Conservation (phyloP, 2,888 invertebrate genomes). For the Dicranocentrus wangi region DNA sequence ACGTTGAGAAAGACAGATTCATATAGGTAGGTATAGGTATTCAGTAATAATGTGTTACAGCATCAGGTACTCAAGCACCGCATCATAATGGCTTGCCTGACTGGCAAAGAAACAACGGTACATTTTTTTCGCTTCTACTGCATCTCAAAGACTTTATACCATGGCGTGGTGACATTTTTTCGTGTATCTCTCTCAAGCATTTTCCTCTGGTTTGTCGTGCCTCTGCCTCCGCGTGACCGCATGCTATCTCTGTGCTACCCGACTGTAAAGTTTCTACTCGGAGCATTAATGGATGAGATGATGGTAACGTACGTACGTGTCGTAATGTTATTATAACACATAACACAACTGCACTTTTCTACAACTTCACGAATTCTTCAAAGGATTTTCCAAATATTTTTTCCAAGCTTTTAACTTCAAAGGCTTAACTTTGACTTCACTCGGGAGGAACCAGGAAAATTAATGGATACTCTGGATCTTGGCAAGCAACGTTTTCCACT, state of each 20-base stretch:
- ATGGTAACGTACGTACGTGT: too few species aligned
- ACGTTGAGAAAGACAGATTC: not conserved
- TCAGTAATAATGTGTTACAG: conserved; percentile 23
- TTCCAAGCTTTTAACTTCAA: not conserved
- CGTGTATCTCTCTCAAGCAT: not conserved
- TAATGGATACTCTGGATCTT: too few species aligned
- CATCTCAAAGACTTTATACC: not conserved
- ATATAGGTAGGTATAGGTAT: not conserved
- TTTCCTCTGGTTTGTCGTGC: too few species aligned
- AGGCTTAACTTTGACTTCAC: too few species aligned
- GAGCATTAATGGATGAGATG: conserved; percentile 1
- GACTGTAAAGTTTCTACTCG: too few species aligned
- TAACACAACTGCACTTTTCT: not conserved
- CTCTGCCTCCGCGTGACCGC: too few species aligned
- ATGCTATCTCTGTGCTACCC: too few species aligned
- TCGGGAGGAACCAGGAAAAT: too few species aligned
- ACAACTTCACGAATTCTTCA: conserved; percentile 7
- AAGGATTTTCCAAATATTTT: conserved; percentile 7
- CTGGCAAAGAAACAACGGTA: conserved; percentile 30
- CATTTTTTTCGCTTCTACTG: conserved; percentile 20
- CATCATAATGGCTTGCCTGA: conserved; percentile 20
- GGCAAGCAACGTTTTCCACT: too few species aligned
- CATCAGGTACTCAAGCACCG: conserved; percentile 47
- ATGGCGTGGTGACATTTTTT: conserved; percentile 44
- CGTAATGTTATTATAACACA: conserved; percentile 4